Base-by-base conservation (phyloP, 1,140 invertebrate genomes). In the Vanessa atalanta region DNA sequence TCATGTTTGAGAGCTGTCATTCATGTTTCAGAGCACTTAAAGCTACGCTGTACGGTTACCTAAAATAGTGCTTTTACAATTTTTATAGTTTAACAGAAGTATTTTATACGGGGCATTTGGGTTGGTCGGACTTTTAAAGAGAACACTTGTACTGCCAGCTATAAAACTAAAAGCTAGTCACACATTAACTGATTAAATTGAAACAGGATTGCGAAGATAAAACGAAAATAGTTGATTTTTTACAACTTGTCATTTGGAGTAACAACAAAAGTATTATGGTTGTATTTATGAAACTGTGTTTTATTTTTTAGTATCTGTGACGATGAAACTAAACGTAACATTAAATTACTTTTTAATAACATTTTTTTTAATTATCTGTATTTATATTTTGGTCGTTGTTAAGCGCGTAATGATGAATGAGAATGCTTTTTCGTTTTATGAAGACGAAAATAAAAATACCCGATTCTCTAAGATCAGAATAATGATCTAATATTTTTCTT, bases 151-250 rank as follows among this genome's bases (percentile, higher is more conserved):
- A 83, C 81, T 81, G 82, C 83, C 72, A 73, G 76, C 82, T 78
- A 80, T 89, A 86, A 88, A 88, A 81, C 78, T 79, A 50, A 82
- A 87, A 83, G 80, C 82, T 74, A 79, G 76, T 78, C 80, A 88
- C 83, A 87, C 83, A 89, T 90, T 88, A 86, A 86, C 83, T 85
- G 85, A 90, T 88, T 88, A 86, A 88, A 88, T 84, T 86, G 83
- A 78, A 60, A 11, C 23, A 26, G 4, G 20, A 60, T 60, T 60
- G 11, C 55, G 13, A 20, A 11, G 55, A 26, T 60, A 4, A 60
- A 60, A 60, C 23, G 20, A 60, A 60, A 60, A 26, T 31, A 11
- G 20, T 60, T 51, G 11, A 50, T 51, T 43, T 60, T 60, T 60
- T 11, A 13, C 3, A 60, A 60, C 26, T 20, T 15, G 23, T 11